A percentile compares a stretch with the other conserved stretches of the same genome.
phyloP scores from a whole-genome alignment of 2,113 vertebrate species.

The Copsychus sechellarum region DNA sequence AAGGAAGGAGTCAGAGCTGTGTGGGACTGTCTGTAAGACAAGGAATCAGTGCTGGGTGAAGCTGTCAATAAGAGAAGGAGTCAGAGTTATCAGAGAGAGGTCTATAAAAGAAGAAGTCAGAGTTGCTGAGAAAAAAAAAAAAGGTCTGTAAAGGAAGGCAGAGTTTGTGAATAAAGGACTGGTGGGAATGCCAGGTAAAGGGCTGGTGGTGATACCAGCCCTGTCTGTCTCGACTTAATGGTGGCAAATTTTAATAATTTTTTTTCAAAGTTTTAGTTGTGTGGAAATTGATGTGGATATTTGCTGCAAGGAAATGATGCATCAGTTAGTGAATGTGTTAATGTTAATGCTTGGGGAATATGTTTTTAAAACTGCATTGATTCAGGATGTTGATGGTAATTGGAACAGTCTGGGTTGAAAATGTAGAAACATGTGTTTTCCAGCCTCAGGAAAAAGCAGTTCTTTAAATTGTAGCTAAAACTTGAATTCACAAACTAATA shows the following conservation, averaged over 20 bases:
- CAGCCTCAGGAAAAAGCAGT: neutral
- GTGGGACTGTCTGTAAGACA: too few species aligned
- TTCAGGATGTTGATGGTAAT: neutral
- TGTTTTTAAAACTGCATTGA: neutral
- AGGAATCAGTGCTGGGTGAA: too few species aligned
- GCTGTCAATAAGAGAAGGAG: too few species aligned
- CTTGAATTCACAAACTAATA: neutral
- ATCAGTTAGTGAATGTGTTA: neutral
- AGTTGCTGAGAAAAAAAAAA: too few species aligned
- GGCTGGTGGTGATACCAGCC: too few species aligned
- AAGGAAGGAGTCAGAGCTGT: too few species aligned
- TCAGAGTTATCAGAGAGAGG: too few species aligned
- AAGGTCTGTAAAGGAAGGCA: too few species aligned
- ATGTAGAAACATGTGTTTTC: neutral
- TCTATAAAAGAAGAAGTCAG: too few species aligned
- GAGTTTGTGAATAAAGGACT: too few species aligned
- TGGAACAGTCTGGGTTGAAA: neutral
- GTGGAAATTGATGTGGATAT: neutral
- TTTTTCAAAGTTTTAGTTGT: neutral
- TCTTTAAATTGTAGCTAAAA: neutral
- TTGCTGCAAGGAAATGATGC: neutral
- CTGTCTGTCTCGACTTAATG: too few species aligned
- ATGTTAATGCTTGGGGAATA: neutral
- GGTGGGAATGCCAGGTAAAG: too few species aligned
- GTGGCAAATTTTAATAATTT: neutral